Evolutionary conservation across 2,797 vertebrate genomes (phyloP), one percentile per base, ranked within the genome.

Genomic region (Odontamblyopus lacepedii): DNA sequence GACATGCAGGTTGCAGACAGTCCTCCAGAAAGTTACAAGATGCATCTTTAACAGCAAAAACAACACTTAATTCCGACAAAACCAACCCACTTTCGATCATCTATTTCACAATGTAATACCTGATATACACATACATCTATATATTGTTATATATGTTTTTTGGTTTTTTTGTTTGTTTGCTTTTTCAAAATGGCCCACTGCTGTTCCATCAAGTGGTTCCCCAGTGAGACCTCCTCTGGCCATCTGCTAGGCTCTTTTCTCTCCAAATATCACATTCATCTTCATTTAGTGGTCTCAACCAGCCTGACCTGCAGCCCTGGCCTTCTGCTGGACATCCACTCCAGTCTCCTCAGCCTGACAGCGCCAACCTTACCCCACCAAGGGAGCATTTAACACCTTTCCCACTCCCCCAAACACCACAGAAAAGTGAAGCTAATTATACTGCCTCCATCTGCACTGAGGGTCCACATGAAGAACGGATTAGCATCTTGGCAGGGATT

Each of bases 391-490:
- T 79, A 76, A 69, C 65, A 60, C 78, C 70, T 73, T 79, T 57
- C 70, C 73, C 73, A 71, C 57, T 71, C 78, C 81, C 70, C 35
- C 69, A 80, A 26, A 71, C 71, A 76, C 84, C 70, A 66, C 78
- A 78, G 75, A 77, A 72, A 87, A 87, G 81, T 82, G 6, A 80
- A 72, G 73, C 62, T 83, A 83, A 92, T 90, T 83, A 89, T 65
- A 35, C 76, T 26, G 55, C 30, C 72, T 84, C 76, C 62, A 81
- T 88, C 85, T 83, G 75, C 75, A 83, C 35, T 0, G 63, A 70
- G 73, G 75, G 71, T 78, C 73, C 51, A 38, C 65, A 75, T 80
- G 71, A 74, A 75, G 73, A 69, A 75, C 44, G 77, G 75, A 88
- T 86, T 83, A 76, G 64, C 73, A 76, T 88, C 71, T 85, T 83